Percentiles rank a stretch among this genome's conserved stretches.
Evolutionary conservation across 2,797 vertebrate genomes (phyloP).

Genomic region (Sarcoramphus papa): DNA sequence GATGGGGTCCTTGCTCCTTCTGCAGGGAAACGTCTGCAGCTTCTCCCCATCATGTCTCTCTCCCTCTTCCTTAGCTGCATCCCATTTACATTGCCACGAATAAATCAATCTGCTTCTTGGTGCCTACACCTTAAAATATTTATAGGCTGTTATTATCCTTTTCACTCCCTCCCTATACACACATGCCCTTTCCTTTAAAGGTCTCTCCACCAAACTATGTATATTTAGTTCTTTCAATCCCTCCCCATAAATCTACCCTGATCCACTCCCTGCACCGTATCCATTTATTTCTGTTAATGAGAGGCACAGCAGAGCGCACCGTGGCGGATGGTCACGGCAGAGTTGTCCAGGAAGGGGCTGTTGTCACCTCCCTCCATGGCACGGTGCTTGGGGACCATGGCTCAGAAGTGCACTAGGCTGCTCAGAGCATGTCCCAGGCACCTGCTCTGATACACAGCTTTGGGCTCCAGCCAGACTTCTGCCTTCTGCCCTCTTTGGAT

Average conservation of each 20-base stretch:
- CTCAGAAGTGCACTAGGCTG: not conserved
- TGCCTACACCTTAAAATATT: slow-evolving; percentile 62
- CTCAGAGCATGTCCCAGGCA: not conserved
- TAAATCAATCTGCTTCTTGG: slow-evolving; percentile 58
- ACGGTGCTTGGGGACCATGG: not conserved
- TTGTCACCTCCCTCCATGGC: not conserved
- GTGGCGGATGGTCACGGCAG: fast-evolving
- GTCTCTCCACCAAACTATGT: slow-evolving; percentile 21
- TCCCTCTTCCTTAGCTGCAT: not conserved
- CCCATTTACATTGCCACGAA: slow-evolving; percentile 26
- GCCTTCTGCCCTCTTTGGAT: not conserved
- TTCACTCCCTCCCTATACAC: slow-evolving; percentile 51
- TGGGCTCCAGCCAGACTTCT: not conserved
- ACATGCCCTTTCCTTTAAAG: slow-evolving; percentile 43
- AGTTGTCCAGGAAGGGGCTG: not conserved
- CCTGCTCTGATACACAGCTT: not conserved
- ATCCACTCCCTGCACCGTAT: not conserved
- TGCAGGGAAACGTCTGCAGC: not conserved
- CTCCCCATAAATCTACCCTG: slow-evolving; percentile 42
- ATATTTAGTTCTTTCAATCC: slow-evolving; percentile 55
- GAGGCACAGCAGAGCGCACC: not conserved
- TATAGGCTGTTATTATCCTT: slow-evolving; percentile 59
- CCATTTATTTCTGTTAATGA: slow-evolving; percentile 7
- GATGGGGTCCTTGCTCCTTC: not conserved
- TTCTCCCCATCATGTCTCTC: not conserved